Conservation (phyloP, 2,113 vertebrate genomes). For the Falco punctatus region DNA sequence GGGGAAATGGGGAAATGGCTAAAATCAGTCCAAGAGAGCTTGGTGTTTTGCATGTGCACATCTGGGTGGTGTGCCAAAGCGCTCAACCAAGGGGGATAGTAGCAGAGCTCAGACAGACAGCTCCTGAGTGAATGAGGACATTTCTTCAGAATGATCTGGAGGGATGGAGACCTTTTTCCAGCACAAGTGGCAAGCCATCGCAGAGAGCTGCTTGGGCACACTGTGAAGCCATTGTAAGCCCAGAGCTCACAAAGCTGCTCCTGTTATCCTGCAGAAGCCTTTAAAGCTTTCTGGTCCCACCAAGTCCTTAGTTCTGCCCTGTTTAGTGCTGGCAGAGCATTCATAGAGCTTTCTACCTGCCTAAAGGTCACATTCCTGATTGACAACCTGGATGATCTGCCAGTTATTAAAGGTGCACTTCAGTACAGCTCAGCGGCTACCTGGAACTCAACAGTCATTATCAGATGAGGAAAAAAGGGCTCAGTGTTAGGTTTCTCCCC, state of each 20-base stretch:
- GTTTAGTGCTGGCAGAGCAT: background rate
- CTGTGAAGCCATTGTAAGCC: background rate
- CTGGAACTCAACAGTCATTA: background rate
- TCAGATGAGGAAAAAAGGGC: background rate
- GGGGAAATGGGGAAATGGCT: background rate
- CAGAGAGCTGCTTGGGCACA: background rate
- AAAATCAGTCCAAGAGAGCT: background rate
- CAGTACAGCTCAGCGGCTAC: background rate
- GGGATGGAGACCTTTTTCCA: background rate
- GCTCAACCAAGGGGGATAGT: background rate
- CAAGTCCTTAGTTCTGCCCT: background rate
- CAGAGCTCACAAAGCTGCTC: background rate
- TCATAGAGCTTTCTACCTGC: background rate
- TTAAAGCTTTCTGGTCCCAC: background rate
- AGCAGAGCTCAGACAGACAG: background rate
- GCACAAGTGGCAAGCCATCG: fast-evolving
- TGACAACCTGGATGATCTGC: background rate
- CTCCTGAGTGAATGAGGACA: background rate
- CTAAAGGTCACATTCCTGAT: background rate
- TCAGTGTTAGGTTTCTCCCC: background rate
- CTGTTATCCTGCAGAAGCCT: background rate
- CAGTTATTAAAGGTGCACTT: background rate
- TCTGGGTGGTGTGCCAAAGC: background rate
- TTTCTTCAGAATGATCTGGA: background rate
- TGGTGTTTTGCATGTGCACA: background rate